Evolutionary conservation across 92 coral and sea anemone species (phyloP), one percentile per base, ranked within the genome.

Genomic region (Paragorgia papillata): DNA sequence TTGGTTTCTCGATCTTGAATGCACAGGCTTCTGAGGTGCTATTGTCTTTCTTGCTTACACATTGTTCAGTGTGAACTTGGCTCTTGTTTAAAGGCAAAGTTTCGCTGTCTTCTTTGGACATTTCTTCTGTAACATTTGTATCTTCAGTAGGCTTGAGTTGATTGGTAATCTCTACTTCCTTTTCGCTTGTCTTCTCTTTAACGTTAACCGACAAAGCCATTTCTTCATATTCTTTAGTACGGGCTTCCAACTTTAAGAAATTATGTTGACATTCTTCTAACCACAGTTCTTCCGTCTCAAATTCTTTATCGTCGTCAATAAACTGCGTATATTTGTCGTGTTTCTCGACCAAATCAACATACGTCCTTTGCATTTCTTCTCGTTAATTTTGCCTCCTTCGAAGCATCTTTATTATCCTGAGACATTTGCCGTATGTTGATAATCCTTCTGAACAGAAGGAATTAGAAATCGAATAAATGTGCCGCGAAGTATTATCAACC

Each of bases 1-100:
- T 78, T 2, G 87, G 87, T 35, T 86, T 86, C 57, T 86, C 83
- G 18, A 85, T 32, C 34, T 76, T 85, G 32, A 81, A 85, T 12
- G 20, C 62, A 44, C 89, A 51, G 20, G 26, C 58, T n/a, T n/a
- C n/a, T n/a, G n/a, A n/a, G n/a, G n/a, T n/a, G n/a, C n/a, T n/a
- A n/a, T n/a, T n/a, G n/a, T n/a, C n/a, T n/a, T n/a, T n/a, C n/a
- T n/a, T n/a, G n/a, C n/a, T n/a, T n/a, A n/a, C n/a, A n/a, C n/a
- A n/a, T n/a, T n/a, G n/a, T n/a, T n/a, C n/a, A 10, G 43, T 37
- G 43, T 37, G 43, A 37, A 37, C 43, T 4, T 37, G 43, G 43
- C 43, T n/a, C n/a, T n/a, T n/a, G n/a, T n/a, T n/a, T n/a, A n/a
- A n/a, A n/a, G n/a, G n/a, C n/a, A n/a, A n/a, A n/a, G n/a, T n/a